Percentiles rank a stretch among this genome's conserved stretches.
These are phyloP conservation scores for Melierax canorus DNA, from an alignment of 2,113 vertebrate species.

Conservation along the genomic window DNA sequence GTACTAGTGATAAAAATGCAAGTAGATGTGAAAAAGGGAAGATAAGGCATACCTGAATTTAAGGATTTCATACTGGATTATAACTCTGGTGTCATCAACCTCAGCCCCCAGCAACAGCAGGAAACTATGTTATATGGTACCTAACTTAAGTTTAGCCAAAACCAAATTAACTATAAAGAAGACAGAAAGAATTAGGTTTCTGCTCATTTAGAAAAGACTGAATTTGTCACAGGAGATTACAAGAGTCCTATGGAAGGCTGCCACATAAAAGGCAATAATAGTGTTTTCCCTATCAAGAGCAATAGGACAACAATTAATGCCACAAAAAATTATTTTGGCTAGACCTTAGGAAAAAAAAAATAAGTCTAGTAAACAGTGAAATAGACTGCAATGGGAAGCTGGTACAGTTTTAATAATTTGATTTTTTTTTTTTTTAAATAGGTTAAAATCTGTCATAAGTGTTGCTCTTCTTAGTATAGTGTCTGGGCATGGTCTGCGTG, in stretches of 20 bases:
- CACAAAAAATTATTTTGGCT: neutral
- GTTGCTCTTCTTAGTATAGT: neutral
- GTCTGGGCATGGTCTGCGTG: neutral
- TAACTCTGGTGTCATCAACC: accelerated
- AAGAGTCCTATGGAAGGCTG: neutral
- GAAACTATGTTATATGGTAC: accelerated
- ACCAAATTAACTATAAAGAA: neutral
- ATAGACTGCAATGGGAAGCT: neutral
- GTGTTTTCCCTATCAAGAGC: neutral
- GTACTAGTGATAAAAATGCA: neutral
- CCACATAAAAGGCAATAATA: neutral
- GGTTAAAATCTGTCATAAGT: neutral
- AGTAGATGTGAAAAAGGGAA: neutral
- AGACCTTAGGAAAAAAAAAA: neutral
- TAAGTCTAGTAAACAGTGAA: neutral
- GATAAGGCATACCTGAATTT: neutral
- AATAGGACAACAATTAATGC: neutral
- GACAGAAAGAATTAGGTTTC: neutral
- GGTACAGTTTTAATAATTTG: neutral
- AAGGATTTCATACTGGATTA: neutral
- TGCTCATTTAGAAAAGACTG: neutral
- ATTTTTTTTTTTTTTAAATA: neutral
- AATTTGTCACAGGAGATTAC: neutral
- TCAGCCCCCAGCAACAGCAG: neutral
- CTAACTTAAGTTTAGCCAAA: neutral